These are phyloP conservation scores for Ictidomys tridecemlineatus DNA, from an alignment of 2,113 vertebrate genomes.

Conservation along the genomic window DNA sequence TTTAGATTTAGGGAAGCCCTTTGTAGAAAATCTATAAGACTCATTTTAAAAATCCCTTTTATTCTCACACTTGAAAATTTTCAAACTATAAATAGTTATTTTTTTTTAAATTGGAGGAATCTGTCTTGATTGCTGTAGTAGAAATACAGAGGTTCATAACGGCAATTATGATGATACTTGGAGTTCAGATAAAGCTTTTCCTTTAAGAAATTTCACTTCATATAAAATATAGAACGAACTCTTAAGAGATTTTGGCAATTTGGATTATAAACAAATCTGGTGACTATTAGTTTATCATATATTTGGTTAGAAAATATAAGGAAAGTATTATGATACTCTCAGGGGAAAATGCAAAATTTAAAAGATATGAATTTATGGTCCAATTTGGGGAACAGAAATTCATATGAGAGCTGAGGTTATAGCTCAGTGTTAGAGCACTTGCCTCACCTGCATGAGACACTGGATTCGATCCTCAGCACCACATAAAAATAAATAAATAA, in stretches of 20 bases:
- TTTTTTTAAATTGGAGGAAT: neutral
- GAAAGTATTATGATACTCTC: neutral
- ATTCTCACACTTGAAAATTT: neutral
- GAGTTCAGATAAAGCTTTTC: neutral
- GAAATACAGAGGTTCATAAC: neutral
- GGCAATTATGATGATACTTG: neutral
- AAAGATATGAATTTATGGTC: neutral
- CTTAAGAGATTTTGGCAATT: neutral
- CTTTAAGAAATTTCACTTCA: neutral
- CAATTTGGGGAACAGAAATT: neutral
- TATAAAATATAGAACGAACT: neutral
- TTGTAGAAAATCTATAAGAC: slow-evolving; percentile 39
- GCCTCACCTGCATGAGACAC: too few relatives aligned
- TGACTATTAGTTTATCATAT: neutral
- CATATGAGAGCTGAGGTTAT: neutral
- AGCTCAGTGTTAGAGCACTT: too few relatives aligned
- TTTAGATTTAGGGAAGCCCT: slow-evolving; percentile 65
- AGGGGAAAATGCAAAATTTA: neutral
- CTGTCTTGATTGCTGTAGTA: neutral
- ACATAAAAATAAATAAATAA: too few relatives aligned
- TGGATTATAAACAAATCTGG: neutral
- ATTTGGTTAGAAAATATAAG: slow-evolving; percentile 16
- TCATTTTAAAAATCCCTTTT: neutral
- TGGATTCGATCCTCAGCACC: too few relatives aligned
- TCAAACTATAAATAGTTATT: neutral